A percentile compares a stretch with the other conserved stretches of the same genome.
Evolutionary conservation across 2,888 invertebrate genomes (phyloP).

Genomic region (Abrostola triplasia): DNA sequence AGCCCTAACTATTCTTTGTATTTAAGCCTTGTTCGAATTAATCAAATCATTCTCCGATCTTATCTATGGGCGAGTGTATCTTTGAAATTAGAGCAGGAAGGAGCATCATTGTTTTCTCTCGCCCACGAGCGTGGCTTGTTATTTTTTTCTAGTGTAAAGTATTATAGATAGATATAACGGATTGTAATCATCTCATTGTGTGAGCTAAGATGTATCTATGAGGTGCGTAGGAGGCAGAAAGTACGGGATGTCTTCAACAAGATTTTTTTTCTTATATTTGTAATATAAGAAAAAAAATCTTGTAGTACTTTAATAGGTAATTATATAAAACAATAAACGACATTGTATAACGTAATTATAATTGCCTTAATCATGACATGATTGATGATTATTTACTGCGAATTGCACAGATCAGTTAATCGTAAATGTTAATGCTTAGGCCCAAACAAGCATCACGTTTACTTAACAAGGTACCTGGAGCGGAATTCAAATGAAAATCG

Average conservation of each 20-base stretch:
- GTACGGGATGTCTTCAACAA: slow-evolving; percentile 45
- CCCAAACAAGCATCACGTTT: too few relatives aligned
- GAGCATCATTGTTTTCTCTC: slow-evolving; percentile 85
- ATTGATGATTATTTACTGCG: too few relatives aligned
- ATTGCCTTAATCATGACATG: too few relatives aligned
- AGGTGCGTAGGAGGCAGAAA: slow-evolving; percentile 63
- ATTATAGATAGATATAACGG: slow-evolving; percentile 84
- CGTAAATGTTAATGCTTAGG: too few relatives aligned
- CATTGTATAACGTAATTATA: too few relatives aligned
- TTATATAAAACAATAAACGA: too few relatives aligned
- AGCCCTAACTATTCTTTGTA: slow-evolving; percentile 80
- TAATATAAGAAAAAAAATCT: too few relatives aligned
- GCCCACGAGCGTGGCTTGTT: slow-evolving; percentile 81
- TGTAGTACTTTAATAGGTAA: too few relatives aligned
- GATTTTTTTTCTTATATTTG: too few relatives aligned
- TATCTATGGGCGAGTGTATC: slow-evolving; percentile 76
- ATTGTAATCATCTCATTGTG: slow-evolving; percentile 88
- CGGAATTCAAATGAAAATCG: too few relatives aligned
- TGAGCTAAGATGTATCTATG: slow-evolving; percentile 81
- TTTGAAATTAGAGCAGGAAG: slow-evolving; percentile 87
- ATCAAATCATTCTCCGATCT: slow-evolving; percentile 85
- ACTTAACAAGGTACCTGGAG: too few relatives aligned
- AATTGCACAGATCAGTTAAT: too few relatives aligned
- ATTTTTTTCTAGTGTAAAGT: slow-evolving; percentile 77
- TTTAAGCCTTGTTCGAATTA: slow-evolving; percentile 84